Evolutionary conservation across 2,888 invertebrate species (phyloP), one percentile per base, ranked within the genome.

Genomic region (Limenitis camilla): DNA sequence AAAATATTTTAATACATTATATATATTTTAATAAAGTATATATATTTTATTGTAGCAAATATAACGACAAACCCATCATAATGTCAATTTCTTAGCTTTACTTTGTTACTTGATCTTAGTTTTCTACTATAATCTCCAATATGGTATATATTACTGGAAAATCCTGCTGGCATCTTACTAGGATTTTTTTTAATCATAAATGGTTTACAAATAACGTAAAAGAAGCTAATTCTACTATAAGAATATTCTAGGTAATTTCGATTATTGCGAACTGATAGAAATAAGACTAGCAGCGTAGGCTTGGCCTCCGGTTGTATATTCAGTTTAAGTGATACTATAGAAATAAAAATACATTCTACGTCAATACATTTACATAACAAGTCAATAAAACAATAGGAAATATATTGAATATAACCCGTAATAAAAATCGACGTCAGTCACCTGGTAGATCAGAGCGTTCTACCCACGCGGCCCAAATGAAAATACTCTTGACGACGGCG

Each of bases 381-480:
- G 64, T 68, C 75, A 71, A 81, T 83, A 80, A 82, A 81, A 82
- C 79, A 81, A 83, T 81, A 73, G 74, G 52, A 56, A 50, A 58
- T 68, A 73, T 76, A 76, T 76, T 75, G 75, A 74, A 77, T 73
- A 66, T 69, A 66, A 62, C 65, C 65, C 66, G 78, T 72, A 78
- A 82, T 80, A 80, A 84, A 83, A 81, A 79, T 78, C 76, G 69
- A 72, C 75, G 75, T 74, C 77, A 78, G 80, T 78, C 77, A 76
- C 76, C 76, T 76, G 75, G 74, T 80, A 75, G 74, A 78, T 76
- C 64, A 68, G 70, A 72, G 65, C 69, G 59, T 44, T 59, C 78
- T 58, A 67, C 85, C 83, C 81, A 84, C 85, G 79, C 81, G 65
- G 66, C 60, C 73, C 70, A 75, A 76, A 79, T 79, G 74, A 78